Base-by-base conservation (phyloP, 64 coral and sea anemone genomes). In the Exaiptasia diaphana region DNA sequence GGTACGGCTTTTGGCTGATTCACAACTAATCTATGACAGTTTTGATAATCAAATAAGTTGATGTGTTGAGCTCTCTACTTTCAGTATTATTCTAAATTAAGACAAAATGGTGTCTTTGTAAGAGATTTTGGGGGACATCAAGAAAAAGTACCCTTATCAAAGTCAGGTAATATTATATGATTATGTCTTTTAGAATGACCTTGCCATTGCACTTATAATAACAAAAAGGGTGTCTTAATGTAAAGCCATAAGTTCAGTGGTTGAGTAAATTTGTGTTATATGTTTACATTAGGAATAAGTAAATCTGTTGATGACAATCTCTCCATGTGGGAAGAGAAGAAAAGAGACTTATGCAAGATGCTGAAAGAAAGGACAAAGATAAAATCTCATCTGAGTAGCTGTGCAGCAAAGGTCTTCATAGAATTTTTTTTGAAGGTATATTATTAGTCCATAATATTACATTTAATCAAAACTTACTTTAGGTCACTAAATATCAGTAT, bases 51-150 rank as follows among this genome's bases (percentile, higher is more conserved):
- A 1, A 29, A 50, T 41, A 52, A 18, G 52, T 54, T 20, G 18
- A 3, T 36, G 25, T 71, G 2, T 71, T 20, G 5, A 41, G 20
- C 43, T 4, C 20, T 71, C 23, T 43, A 5, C 5, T 44, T 71
- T 71, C 7, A 71, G 68, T 44, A 71, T 33, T 71, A 23, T 71
- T 13, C 39, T n/a, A 30, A 45, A 10, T 2, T 73, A 25, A 44
- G 41, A 14, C 15, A 23, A 5, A 73, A 31, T 38, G 27, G 45
- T 32, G 45, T 13, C 4, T 73, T 73, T 23, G 28, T 41, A 3
- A 73, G 68, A 48, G 68, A 73, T 38, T 73, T 73, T 73, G 68
- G 71, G 3, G 38, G n/a, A 33, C 25, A 64, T 37, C 7, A 64
- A 64, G 29, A 12, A 64, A 22, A 54, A 54, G 3, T 64, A 8